Percentiles rank a stretch among this genome's conserved stretches.
These are phyloP conservation scores for Tachina grossa DNA, from an alignment of 2,888 invertebrate species.

Conservation along the genomic window DNA sequence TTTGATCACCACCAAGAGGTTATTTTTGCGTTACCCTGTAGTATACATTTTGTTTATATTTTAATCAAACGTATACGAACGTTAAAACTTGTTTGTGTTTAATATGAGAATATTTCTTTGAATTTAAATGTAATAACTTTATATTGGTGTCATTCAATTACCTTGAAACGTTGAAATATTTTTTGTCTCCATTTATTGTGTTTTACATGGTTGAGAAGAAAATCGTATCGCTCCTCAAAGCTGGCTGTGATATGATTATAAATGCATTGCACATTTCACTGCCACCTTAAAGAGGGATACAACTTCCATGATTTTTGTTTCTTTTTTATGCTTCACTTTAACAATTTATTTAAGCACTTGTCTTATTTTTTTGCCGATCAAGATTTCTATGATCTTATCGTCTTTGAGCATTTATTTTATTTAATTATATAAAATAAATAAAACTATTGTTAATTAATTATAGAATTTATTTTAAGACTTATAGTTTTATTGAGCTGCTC, in stretches of 20 bases:
- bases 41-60: background rate
- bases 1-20: too few relatives aligned
- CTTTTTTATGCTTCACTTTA: conserved; percentile 31
- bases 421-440: background rate
- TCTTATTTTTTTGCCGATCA: background rate
- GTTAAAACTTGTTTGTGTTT: conserved; percentile 40
- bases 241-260: conserved; percentile 79
- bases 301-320: conserved; percentile 57
- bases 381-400: conserved; percentile 20
- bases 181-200: conserved; percentile 9
- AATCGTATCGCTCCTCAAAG: conserved; percentile 79
- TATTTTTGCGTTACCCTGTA: too few relatives aligned
- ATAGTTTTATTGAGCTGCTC: too few relatives aligned
- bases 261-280: conserved; percentile 75
- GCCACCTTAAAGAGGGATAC: conserved; percentile 77
- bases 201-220: conserved; percentile 55
- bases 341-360: conserved; percentile 30
- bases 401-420: background rate
- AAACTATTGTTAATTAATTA: background rate
- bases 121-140: conserved; percentile 42
- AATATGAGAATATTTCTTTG: conserved; percentile 7
- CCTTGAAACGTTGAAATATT: conserved; percentile 52
- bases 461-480: too few relatives aligned
- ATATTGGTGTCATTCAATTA: conserved; percentile 54
- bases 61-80: conserved; percentile 1